Base-by-base conservation (phyloP, 2,888 invertebrate genomes). In the Furcula furcula region DNA sequence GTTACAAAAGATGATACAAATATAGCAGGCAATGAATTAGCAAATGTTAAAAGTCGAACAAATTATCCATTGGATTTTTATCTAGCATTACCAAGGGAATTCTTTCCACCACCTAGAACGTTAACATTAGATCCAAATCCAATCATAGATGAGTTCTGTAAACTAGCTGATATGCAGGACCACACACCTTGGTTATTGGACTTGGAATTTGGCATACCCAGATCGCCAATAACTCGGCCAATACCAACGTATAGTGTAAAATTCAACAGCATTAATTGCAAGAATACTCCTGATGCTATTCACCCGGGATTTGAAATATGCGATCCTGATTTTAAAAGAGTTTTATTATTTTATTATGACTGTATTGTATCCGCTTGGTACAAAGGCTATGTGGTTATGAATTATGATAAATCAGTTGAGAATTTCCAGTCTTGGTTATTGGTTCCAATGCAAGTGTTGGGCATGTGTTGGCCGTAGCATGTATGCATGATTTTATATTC, bases 261-360 rank as follows among this genome's bases (percentile, higher is more conserved):
- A 23, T 63, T 52, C 22, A 76, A 78, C 20, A 78, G 72, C 35
- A 63, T 84, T 9, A 54, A 71, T 36, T 80, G 82, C 37, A 77
- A 68, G 40, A 76, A 76, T 35, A 50, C 70, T 10, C 76, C 72
- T 0, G 67, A 61, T 7, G 73, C 73, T 0, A 65, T 80, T 1
- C 80, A 84, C 51, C 84, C 83, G 4, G 76, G 68, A 0, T 86
- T 81, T 37, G 79, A 80, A 10, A 58, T 45, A 3, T 83, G 82
- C 28, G 61, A 52, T 47, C 44, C 62, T 9, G 60, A 65, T 38
- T 81, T 84, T 22, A 79, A 76, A 37, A 49, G 52, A 1, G 49
- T 55, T 2, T 35, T 81, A 6, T 36, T 76, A 1, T 76, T 71
- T 51, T 80, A 84, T 41, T 85, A 83, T 33, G 76, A 82, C 37